phyloP scores from a whole-genome alignment of 2,888 invertebrate genomes.

The Orgyia antiqua region DNA sequence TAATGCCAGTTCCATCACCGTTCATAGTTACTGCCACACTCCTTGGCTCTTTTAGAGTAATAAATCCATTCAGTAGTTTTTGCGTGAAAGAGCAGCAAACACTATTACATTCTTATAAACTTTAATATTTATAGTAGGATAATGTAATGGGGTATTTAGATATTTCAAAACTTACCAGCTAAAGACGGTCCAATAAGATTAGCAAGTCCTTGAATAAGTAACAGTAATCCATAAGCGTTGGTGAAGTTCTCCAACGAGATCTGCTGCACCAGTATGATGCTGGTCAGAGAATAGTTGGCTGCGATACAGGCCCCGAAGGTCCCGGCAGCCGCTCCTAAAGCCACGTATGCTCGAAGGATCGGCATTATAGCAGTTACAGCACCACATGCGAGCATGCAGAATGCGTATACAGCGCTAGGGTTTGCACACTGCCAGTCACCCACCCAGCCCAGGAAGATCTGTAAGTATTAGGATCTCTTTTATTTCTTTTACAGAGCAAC shows the following conservation, averaged over 20 bases:
- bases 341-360: conserved; percentile 72
- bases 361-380: conserved; percentile 83
- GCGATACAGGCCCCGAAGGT: conserved; percentile 93
- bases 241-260: conserved; percentile 94
- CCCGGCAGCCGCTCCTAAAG: conserved; percentile 82
- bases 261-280: conserved; percentile 92
- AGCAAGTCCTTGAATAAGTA: conserved; percentile 93
- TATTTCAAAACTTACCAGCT: conserved; percentile 89
- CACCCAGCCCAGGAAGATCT: conserved; percentile 91
- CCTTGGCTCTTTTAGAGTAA: too few relatives aligned
- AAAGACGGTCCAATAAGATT: conserved; percentile 94
- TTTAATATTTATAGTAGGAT: too few relatives aligned
- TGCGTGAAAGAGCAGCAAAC: too few relatives aligned
- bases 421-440: conserved; percentile 90
- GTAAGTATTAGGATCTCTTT: too few relatives aligned
- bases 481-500: too few relatives aligned
- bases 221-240: conserved; percentile 91
- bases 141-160: too few relatives aligned
- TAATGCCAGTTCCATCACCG: too few relatives aligned
- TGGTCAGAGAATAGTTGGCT: conserved; percentile 94
- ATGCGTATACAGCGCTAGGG: conserved; percentile 87
- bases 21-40: too few relatives aligned
- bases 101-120: too few relatives aligned
- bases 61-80: too few relatives aligned
- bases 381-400: conserved; percentile 87